These are phyloP conservation scores for Fregata magnificens DNA, from an alignment of 2,113 vertebrate genomes.

Conservation along the genomic window DNA sequence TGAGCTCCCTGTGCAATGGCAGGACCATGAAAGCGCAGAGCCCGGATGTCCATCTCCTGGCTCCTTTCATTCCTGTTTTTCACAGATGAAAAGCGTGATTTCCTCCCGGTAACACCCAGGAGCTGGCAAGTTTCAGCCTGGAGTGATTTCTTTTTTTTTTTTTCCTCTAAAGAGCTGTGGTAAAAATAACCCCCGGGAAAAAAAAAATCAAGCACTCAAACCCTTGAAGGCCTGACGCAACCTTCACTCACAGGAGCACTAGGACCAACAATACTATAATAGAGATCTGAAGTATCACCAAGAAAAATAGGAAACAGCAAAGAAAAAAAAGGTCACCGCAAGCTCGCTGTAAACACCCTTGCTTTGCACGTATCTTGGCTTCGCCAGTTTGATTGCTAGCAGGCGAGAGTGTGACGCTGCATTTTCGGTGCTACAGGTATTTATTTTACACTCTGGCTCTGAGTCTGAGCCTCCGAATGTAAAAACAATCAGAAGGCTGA, in stretches of 20 bases:
- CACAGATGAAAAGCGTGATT: not conserved
- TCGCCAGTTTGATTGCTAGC: not conserved
- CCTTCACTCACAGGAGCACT: not conserved
- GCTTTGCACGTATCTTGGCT: not conserved
- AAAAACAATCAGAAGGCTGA: slow-evolving; percentile 77
- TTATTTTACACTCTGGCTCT: slow-evolving; percentile 74
- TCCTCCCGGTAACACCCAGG: slow-evolving; percentile 25
- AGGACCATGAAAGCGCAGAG: not conserved
- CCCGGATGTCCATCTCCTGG: not conserved
- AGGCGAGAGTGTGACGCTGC: slow-evolving; percentile 47
- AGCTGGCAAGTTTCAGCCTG: not conserved
- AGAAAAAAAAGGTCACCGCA: not conserved
- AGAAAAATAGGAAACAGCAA: slow-evolving; percentile 45
- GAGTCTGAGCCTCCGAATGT: slow-evolving; percentile 68
- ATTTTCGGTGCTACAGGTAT: slow-evolving; percentile 62
- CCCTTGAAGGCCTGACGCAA: not conserved
- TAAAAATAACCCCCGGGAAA: not conserved
- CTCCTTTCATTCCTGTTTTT: not conserved
- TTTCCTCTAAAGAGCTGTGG: not conserved
- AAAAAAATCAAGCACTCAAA: not conserved
- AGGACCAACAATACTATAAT: not conserved
- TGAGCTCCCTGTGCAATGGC: not conserved
- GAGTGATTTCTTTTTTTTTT: not conserved
- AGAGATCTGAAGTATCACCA: slow-evolving; percentile 56
- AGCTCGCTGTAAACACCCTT: slow-evolving; percentile 9